Base-by-base conservation (phyloP, 2,113 vertebrate genomes). In the Laterallus jamaicensis region DNA sequence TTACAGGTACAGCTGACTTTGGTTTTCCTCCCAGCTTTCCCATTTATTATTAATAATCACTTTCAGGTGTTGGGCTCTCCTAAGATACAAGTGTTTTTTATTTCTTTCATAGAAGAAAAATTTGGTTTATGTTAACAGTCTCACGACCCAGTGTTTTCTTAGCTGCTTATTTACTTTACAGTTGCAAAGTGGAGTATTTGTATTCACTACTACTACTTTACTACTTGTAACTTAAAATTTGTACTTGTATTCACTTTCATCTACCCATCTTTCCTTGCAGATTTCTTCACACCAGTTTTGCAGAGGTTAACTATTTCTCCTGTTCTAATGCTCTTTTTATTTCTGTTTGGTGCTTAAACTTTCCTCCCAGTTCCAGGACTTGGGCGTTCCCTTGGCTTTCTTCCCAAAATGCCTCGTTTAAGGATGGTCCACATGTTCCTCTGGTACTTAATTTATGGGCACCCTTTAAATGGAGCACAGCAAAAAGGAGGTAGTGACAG, bases 341-440 rank as follows among this genome's bases (percentile, higher is more conserved):
- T 95, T 95, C 64, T 92, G 0, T 88, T 64, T 81, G 69, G 26
- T 81, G 24, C 32, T 93, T 78, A 32, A 90, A 86, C 52, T 91
- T 85, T 70, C 39, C 15, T 86, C 31, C 4, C 86, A 99, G 99
- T 99, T 87, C 98, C 98, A 35, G 99, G 99, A 67, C 97, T 99
- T 24, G 99, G 99, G 10, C 99, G 98, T 55, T 97, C 98, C 7
- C 96, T 98, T 16, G 99, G 99, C 25, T 99, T 99, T 94, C 98
- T 99, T 94, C 99, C 99, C 42, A 99, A 99, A 98, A 99, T 99
- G 99, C 98, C 98, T 54, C 99, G 99, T 58, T 97, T 99, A 68
- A 98, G 98, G 52, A 83, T 98, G 32, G 95, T 99, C 15, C 99
- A 99, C 91, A 96, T 93, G 71, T 99, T 99, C 90, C 97, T 99